Evolutionary conservation across 2,113 vertebrate genomes (phyloP), one percentile per base, ranked within the genome.

Genomic region (Rattus rattus): DNA sequence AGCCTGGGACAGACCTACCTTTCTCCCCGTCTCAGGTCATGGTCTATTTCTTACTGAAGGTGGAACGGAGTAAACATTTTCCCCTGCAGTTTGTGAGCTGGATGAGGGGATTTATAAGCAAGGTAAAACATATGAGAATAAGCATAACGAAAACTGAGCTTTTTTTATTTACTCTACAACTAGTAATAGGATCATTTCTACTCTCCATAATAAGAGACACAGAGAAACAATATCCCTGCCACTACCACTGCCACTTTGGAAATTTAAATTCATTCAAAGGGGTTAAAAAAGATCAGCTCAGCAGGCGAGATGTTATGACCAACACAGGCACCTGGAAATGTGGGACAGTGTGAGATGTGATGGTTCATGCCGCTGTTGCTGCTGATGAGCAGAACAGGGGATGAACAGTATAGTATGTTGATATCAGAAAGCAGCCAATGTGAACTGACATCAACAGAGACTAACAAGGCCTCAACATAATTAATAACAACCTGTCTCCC

Each of bases 391-490:
- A 92, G 91, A 97, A 52, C 77, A 97, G 92, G 91, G 96, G 93
- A 97, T 88, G 96, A 98, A 96, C 91, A 97, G 92, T 94, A 94
- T 95, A 95, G 97, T 97, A 97, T 96, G 93, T 92, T 59, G 1
- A 67, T 97, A 96, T 92, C 26, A 81, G 97, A 97, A 98, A 98
- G 96, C 95, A 96, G 98, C 97, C 94, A 80, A 79, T 52, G 79
- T 94, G 95, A 97, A 95, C 95, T 97, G 95, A 97, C 97, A 97
- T 87, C 97, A 95, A n/a, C 75, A 97, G 96, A 86, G 92, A 97
- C 92, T 95, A 98, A 96, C 94, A 97, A 94, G 39, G 59, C 52
- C 87, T 96, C 97, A 2, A 94, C 11, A 2, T 49, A 63, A 96
- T 95, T 97, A 96, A 96, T 97, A 94, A 95, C 91, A 95, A 95